Conservation (phyloP, 2,888 invertebrate species). For the Lithophane ornitopus region DNA sequence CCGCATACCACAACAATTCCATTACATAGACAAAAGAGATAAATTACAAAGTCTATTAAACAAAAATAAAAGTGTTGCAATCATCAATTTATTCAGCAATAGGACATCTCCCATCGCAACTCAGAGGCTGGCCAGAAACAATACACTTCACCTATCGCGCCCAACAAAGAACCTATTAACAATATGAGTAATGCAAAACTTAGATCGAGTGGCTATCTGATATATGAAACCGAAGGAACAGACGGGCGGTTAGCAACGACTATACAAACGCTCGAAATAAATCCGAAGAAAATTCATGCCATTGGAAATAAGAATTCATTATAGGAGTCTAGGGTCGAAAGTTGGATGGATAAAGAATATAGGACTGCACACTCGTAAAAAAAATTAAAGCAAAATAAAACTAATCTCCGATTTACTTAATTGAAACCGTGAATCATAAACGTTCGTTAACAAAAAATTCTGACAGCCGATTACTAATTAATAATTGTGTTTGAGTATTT, state of each 20-base stretch:
- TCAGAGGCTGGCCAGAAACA: constrained; percentile 71
- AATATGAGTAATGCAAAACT: constrained; percentile 84
- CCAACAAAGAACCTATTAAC: constrained; percentile 84
- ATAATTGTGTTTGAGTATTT: constrained; percentile 68
- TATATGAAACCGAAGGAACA: constrained; percentile 67
- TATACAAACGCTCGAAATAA: background rate
- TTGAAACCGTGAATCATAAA: constrained; percentile 70
- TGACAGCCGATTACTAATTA: constrained; percentile 65
- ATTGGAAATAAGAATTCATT: background rate
- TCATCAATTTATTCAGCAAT: constrained; percentile 67
- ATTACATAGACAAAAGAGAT: constrained; percentile 53
- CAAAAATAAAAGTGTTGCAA: constrained; percentile 62
- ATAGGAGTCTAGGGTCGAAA: background rate
- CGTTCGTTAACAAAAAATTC: constrained; percentile 66
- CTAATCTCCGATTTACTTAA: constrained; percentile 68
- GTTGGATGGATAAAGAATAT: background rate
- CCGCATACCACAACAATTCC: constrained; percentile 25
- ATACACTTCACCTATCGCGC: constrained; percentile 79
- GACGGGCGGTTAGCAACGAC: constrained; percentile 67
- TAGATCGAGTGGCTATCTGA: constrained; percentile 81
- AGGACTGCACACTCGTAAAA: constrained; percentile 50
- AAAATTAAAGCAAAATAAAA: constrained; percentile 63
- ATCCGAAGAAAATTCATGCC: background rate
- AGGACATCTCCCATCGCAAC: constrained; percentile 66
- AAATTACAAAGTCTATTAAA: constrained; percentile 60